Percentiles rank a stretch among this genome's conserved stretches.
Evolutionary conservation across 1,140 invertebrate genomes (phyloP).

Genomic region (Diuraphis noxia): DNA sequence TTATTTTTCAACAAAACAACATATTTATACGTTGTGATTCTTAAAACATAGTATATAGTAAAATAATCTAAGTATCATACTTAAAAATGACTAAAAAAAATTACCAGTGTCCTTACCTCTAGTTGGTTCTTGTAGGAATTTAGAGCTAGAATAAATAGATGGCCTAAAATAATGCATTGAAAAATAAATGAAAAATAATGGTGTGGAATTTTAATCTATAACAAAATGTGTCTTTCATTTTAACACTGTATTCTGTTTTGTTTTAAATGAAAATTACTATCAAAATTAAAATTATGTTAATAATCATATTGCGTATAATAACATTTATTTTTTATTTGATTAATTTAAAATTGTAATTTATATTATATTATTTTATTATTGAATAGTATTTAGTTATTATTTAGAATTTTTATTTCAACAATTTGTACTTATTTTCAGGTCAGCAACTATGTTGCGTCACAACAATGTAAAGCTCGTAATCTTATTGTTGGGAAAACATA

Average conservation of each 20-base stretch:
- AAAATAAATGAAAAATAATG: neutral
- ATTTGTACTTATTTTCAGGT: constrained; percentile 62
- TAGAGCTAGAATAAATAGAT: neutral
- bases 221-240: neutral
- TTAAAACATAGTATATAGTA: neutral
- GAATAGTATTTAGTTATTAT: neutral
- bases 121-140: neutral
- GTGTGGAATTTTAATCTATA: too few species aligned
- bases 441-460: constrained; percentile 87
- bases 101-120: too few species aligned
- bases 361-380: neutral
- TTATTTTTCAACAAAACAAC: neutral
- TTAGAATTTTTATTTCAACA: neutral
- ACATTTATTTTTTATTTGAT: neutral
- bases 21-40: neutral
- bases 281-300: neutral
- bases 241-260: too few species aligned
- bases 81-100: neutral
- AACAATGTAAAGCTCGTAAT: constrained; percentile 87
- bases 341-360: neutral
- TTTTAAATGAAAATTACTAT: neutral
- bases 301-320: neutral
- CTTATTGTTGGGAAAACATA: constrained; percentile 88
- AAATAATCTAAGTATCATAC: neutral
- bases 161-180: neutral